Conservation (phyloP, 2,113 vertebrate genomes). For the Onychostoma macrolepis region DNA sequence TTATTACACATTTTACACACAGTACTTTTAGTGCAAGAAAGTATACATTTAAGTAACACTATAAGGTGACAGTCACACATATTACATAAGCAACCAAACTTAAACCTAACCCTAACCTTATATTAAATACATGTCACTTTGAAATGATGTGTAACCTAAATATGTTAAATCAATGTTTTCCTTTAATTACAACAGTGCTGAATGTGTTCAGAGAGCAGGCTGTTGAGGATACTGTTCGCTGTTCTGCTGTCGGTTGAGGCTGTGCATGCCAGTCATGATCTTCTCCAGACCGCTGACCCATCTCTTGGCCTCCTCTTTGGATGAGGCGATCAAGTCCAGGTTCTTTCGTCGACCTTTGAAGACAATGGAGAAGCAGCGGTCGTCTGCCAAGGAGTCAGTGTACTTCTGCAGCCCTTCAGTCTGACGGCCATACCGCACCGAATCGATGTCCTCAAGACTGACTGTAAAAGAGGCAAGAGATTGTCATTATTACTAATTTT, state of each 20-base stretch:
- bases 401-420: slow-evolving; percentile 89
- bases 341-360: slow-evolving; percentile 88
- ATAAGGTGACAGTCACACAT: no score
- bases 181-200: no score
- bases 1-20: background rate
- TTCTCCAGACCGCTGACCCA: slow-evolving; percentile 87
- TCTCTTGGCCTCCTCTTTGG: slow-evolving; percentile 72
- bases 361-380: slow-evolving; percentile 91
- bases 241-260: slow-evolving; percentile 85
- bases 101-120: background rate
- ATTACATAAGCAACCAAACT: background rate
- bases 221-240: slow-evolving; percentile 93
- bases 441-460: slow-evolving; percentile 89
- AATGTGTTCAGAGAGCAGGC: background rate
- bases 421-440: slow-evolving; percentile 87
- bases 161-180: background rate
- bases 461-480: slow-evolving; percentile 72
- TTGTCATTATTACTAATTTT: background rate
- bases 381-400: slow-evolving; percentile 74
- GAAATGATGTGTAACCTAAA: background rate
- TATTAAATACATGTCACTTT: background rate
- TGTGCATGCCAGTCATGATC: slow-evolving; percentile 79
- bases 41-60: no score
- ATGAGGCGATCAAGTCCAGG: slow-evolving; percentile 86
- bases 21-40: background rate